phyloP scores from a whole-genome alignment of 2,888 invertebrate genomes.

The Synergus laeviventris region DNA sequence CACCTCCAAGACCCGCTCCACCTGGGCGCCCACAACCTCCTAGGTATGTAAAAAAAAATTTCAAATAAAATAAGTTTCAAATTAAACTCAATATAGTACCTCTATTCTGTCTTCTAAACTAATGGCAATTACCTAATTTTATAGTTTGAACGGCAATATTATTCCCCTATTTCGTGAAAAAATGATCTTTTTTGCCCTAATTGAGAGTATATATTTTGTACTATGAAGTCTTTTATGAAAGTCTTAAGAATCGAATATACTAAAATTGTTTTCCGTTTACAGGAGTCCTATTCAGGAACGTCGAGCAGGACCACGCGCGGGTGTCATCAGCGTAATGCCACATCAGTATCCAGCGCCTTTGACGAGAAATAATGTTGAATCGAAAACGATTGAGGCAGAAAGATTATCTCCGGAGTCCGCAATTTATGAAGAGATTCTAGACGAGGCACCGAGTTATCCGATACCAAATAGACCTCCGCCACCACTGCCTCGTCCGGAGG shows the following conservation, averaged over 20 bases:
- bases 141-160: too few species aligned
- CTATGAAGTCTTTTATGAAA: background rate
- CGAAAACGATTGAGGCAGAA: conserved; percentile 45
- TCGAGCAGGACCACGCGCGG: conserved; percentile 66
- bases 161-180: too few species aligned
- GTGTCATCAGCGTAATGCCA: conserved; percentile 70
- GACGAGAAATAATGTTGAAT: conserved; percentile 45
- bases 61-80: background rate
- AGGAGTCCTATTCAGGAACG: conserved; percentile 68
- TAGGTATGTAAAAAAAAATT: conserved; percentile 21
- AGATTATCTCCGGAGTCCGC: conserved; percentile 69
- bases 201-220: too few species aligned
- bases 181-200: too few species aligned
- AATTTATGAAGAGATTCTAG: conserved; percentile 74
- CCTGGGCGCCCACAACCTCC: conserved; percentile 72
- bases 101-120: too few species aligned
- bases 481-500: conserved; percentile 68
- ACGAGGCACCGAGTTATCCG: conserved; percentile 68
- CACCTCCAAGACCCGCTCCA: conserved; percentile 78
- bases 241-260: background rate
- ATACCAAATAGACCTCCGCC: conserved; percentile 72
- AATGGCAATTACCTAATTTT: too few species aligned
- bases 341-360: conserved; percentile 62
- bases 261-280: background rate
- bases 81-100: too few species aligned